Evolutionary conservation across 1,140 invertebrate genomes (phyloP), one percentile per base, ranked within the genome.

Genomic region (Tetragonula clypearis): DNA sequence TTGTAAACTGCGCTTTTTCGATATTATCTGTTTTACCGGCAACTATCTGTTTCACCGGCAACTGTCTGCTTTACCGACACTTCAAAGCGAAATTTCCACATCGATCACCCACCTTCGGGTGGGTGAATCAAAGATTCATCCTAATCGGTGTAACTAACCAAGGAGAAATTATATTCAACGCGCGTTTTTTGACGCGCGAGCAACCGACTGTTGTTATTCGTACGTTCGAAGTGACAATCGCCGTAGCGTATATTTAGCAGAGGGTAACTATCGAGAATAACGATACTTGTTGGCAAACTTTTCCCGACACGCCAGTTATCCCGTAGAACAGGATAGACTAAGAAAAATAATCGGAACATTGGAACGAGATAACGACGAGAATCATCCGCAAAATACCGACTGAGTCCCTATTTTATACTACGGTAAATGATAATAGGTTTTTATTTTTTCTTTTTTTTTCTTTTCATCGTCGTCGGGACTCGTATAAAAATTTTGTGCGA

Each of bases 181-280:
- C 9, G 2, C 26, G 14, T 53, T 58, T 58, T 55, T 49, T 17
- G 35, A 17, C 3, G 26, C 3, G 8, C 26, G 26, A 62, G 55
- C 14, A 62, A 62, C 14, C 30, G 30, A 26, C 30, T 21, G 9
- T n/a, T 26, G 23, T n/a, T 21, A 15, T 58, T 53, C n/a, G 11
- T 21, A 69, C 71, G 30, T 79, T 79, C 21, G 21, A 84, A 79
- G 12, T 41, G 77, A 84, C 82, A 79, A 84, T 84, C 82, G 76
- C 26, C 23, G 1, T 72, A 79, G 26, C 17, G 35, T 62, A 1
- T 56, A 62, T 65, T 78, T 78, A 71, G 55, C 65, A 41, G 19
- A 74, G 53, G 53, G 19, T 30, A 30, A 30, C 30, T 30, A 30
- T 30, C 30, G 1, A 55, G 14, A 75, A 75, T 30, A 30, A 30